A percentile compares a stretch with the other conserved stretches of the same genome.
Conservation (phyloP, 2,888 invertebrate species). For the Aethes cnicana region DNA sequence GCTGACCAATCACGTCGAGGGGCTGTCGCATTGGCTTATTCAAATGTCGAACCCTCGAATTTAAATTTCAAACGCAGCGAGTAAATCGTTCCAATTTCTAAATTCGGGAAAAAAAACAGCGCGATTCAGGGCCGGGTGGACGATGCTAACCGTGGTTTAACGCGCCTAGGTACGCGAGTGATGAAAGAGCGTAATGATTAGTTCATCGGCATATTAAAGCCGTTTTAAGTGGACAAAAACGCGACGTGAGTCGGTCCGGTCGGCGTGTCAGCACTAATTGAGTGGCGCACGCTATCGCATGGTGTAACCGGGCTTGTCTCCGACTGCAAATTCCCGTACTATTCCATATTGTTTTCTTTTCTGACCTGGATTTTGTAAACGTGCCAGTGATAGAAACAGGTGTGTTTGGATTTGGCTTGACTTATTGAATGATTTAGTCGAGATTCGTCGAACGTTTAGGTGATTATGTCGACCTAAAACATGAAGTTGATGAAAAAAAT, state of each 20-base stretch:
- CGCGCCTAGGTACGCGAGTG: constrained; percentile 38
- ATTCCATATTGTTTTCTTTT: constrained; percentile 47
- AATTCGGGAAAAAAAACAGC: constrained; percentile 17
- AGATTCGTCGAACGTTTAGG: too few species aligned
- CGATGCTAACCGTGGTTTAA: constrained; percentile 18
- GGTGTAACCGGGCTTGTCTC: constrained; percentile 55
- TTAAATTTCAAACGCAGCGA: constrained; percentile 48
- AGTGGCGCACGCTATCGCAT: constrained; percentile 71
- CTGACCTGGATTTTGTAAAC: constrained; percentile 35
- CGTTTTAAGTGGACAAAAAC: constrained; percentile 69
- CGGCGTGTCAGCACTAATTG: constrained; percentile 75
- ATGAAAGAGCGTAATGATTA: constrained; percentile 63
- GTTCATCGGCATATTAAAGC: constrained; percentile 69
- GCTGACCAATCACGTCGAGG: constrained; percentile 53
- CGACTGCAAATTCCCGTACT: constrained; percentile 57
- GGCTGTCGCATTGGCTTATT: constrained; percentile 59
- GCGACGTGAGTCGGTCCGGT: constrained; percentile 58
- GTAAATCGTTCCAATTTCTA: constrained; percentile 43
- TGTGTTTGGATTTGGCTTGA: neutral
- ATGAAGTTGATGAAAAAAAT: too few species aligned
- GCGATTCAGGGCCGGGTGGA: constrained; percentile 3
- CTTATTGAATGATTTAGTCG: constrained; percentile 5
- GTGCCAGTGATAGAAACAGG: constrained; percentile 11
- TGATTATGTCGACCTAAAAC: too few species aligned
- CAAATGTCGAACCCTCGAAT: constrained; percentile 60